Percentiles rank a stretch among this genome's conserved stretches.
These are phyloP conservation scores for Hippocampus guttulatus DNA, from an alignment of 2,113 vertebrate species.

Conservation along the genomic window DNA sequence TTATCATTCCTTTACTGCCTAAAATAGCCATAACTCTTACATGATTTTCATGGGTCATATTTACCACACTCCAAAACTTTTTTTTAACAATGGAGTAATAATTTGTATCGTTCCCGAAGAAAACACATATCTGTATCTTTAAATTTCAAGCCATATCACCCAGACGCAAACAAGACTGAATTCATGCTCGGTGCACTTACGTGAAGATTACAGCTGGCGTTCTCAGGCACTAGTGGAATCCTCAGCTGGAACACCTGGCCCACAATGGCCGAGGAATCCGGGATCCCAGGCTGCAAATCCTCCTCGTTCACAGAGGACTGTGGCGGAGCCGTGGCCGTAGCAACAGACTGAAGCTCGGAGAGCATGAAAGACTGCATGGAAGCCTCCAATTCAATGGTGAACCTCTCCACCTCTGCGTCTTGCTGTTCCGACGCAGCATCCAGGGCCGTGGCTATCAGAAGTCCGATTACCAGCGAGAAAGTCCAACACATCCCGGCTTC, in stretches of 20 bases:
- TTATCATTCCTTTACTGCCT: too few relatives aligned
- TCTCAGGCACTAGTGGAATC: constrained; percentile 76
- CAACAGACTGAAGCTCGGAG: constrained; percentile 75
- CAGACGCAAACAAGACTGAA: not conserved
- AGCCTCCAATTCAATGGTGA: constrained; percentile 82
- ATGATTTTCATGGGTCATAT: too few relatives aligned
- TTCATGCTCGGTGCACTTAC: constrained; percentile 34
- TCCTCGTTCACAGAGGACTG: constrained; percentile 71
- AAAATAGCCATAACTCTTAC: too few relatives aligned
- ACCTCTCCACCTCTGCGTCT: constrained; percentile 76
- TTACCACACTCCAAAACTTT: too few relatives aligned
- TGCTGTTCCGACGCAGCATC: constrained; percentile 70
- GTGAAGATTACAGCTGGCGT: constrained; percentile 67
- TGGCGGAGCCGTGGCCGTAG: constrained; percentile 71
- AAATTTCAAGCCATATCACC: constrained; percentile 23
- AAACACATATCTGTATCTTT: not conserved
- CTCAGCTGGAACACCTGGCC: constrained; percentile 84
- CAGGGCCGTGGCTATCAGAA: constrained; percentile 68
- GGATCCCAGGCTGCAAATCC: constrained; percentile 76
- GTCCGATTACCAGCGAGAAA: constrained; percentile 70
- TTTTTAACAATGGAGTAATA: too few relatives aligned
- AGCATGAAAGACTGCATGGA: constrained; percentile 87
- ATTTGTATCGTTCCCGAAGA: too few relatives aligned
- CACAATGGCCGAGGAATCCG: constrained; percentile 82
- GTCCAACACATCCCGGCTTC: constrained; percentile 68